Conservation (phyloP, 2,888 invertebrate genomes). For the Taenaris catops region DNA sequence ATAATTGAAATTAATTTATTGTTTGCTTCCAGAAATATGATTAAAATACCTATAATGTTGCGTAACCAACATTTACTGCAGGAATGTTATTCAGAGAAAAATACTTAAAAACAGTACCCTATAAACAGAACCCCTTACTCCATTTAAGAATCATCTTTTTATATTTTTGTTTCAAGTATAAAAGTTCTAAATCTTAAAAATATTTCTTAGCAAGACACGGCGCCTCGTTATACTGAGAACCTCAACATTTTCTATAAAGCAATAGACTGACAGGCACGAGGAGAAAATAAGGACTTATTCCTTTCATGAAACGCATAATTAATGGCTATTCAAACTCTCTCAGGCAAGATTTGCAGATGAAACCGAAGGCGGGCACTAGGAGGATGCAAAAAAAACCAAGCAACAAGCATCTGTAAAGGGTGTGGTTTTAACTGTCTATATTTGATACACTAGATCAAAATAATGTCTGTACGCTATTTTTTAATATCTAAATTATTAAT, state of each 20-base stretch:
- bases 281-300: constrained; percentile 28
- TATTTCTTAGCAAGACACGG: constrained; percentile 10
- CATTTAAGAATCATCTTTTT: no score
- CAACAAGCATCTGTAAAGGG: constrained; percentile 19
- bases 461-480: no score
- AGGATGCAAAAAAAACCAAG: constrained; percentile 22
- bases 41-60: no score
- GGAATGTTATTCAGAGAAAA: no score
- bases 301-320: constrained; percentile 29
- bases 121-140: no score
- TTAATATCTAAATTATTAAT: no score
- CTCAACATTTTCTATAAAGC: constrained; percentile 22
- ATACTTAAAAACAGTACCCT: no score
- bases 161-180: neutral
- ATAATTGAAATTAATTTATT: no score
- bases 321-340: constrained; percentile 28
- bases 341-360: constrained; percentile 25
- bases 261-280: constrained; percentile 26
- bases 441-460: no score
- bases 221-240: constrained; percentile 21
- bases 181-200: constrained; percentile 12
- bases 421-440: no score
- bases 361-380: constrained; percentile 24
- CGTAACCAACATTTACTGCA: no score
- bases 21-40: no score